Conservation (phyloP, 2,113 vertebrate species). For the Austrofundulus limnaeus region DNA sequence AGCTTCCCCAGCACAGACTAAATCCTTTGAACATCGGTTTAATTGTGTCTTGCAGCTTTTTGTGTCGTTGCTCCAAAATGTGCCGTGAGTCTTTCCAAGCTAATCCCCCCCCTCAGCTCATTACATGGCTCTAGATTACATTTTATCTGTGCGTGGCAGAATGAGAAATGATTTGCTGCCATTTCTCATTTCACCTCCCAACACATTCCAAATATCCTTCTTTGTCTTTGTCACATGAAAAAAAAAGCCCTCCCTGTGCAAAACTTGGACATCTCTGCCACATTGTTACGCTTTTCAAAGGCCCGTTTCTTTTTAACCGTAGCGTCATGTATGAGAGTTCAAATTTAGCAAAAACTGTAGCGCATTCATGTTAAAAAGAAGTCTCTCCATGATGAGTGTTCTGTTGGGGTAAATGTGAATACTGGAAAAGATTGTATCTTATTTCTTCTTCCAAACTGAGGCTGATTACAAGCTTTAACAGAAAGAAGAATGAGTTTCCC, state of each 20-base stretch:
- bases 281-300: not conserved
- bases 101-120: constrained; percentile 54
- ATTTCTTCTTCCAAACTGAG: too few relatives aligned
- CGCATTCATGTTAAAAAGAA: too few relatives aligned
- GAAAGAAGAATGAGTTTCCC: too few relatives aligned
- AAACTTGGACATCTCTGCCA: constrained; percentile 5
- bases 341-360: too few relatives aligned
- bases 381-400: too few relatives aligned
- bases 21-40: not conserved
- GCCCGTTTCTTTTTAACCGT: too few relatives aligned
- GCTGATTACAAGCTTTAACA: too few relatives aligned
- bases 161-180: constrained; percentile 17
- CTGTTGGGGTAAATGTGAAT: too few relatives aligned
- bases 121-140: constrained; percentile 35
- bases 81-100: constrained; percentile 17
- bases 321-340: too few relatives aligned
- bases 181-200: not conserved
- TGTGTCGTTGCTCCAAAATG: constrained; percentile 7
- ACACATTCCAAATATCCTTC: not conserved
- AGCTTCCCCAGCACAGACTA: constrained; percentile 4
- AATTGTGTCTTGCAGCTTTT: not conserved
- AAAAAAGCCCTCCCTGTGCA: not conserved
- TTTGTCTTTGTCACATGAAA: not conserved
- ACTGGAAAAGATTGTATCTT: too few relatives aligned
- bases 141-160: constrained; percentile 47